Conservation (phyloP, 1,140 invertebrate species). For the Papilio helenus region DNA sequence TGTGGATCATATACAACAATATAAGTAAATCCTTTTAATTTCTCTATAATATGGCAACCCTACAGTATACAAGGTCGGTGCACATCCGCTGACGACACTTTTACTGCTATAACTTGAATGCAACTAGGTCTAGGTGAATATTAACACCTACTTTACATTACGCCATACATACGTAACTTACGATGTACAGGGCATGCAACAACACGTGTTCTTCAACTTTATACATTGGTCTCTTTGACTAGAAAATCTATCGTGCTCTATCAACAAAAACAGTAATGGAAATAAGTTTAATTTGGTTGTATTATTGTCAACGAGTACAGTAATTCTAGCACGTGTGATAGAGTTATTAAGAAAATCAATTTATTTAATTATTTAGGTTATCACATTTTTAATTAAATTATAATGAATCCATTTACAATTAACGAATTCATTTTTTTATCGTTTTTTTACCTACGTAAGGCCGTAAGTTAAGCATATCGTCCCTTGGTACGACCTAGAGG, state of each 20-base stretch:
- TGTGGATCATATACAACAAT: not conserved
- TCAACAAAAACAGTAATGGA: slow-evolving; percentile 1
- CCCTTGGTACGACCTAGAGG: not conserved
- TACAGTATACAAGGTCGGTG: not conserved
- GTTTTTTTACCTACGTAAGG: not conserved
- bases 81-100: slow-evolving; percentile 24
- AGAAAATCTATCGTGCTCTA: not conserved
- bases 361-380: not conserved
- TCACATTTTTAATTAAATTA: not conserved
- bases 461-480: slow-evolving; percentile 1
- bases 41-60: not conserved
- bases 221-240: not conserved
- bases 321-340: not conserved
- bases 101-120: slow-evolving; percentile 2
- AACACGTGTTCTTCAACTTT: not conserved
- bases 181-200: not conserved
- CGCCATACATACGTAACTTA: not conserved
- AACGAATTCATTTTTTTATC: not conserved
- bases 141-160: slow-evolving; percentile 17
- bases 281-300: not conserved
- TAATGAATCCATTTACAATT: not conserved
- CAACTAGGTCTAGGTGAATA: slow-evolving; percentile 25
- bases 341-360: not conserved
- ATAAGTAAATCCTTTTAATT: not conserved
- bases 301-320: no score